These are phyloP conservation scores for Trematomus loennbergii DNA, from an alignment of 2,113 vertebrate genomes.

Conservation along the genomic window DNA sequence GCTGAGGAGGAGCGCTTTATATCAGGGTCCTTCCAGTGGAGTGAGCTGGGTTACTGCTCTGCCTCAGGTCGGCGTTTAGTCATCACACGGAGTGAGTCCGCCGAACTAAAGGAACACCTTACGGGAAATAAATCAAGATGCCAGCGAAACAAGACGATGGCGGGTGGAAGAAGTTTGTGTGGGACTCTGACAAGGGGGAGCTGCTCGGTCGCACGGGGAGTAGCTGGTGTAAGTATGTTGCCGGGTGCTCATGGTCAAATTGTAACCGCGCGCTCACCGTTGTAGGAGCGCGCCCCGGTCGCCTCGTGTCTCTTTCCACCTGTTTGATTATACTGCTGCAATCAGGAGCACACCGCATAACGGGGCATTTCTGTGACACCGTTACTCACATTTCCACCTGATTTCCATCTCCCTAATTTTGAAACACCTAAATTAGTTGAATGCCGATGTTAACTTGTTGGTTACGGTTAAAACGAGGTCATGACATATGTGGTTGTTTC, in stretches of 20 bases:
- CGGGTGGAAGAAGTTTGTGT: conserved; percentile 92
- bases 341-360: neutral
- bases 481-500: neutral
- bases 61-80: conserved; percentile 33
- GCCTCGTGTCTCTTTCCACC: conserved; percentile 70
- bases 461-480: neutral
- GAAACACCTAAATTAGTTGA: too few species aligned
- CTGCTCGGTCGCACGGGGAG: conserved; percentile 89
- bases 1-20: conserved; percentile 70
- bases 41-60: conserved; percentile 69
- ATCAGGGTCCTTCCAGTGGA: conserved; percentile 61
- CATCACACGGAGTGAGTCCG: conserved; percentile 34
- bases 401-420: too few species aligned
- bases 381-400: neutral
- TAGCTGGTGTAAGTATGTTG: conserved; percentile 90
- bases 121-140: conserved; percentile 54
- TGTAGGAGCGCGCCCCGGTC: neutral
- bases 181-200: conserved; percentile 91
- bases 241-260: neutral
- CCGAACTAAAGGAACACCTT: conserved; percentile 1
- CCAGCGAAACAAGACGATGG: conserved; percentile 87
- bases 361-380: rapidly evolving
- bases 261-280: neutral
- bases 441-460: neutral
- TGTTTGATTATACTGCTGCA: conserved; percentile 79